Percentiles rank a stretch among this genome's conserved stretches.
These are phyloP conservation scores for Thamnophis elegans DNA, from an alignment of 2,797 vertebrate genomes.

Conservation along the genomic window DNA sequence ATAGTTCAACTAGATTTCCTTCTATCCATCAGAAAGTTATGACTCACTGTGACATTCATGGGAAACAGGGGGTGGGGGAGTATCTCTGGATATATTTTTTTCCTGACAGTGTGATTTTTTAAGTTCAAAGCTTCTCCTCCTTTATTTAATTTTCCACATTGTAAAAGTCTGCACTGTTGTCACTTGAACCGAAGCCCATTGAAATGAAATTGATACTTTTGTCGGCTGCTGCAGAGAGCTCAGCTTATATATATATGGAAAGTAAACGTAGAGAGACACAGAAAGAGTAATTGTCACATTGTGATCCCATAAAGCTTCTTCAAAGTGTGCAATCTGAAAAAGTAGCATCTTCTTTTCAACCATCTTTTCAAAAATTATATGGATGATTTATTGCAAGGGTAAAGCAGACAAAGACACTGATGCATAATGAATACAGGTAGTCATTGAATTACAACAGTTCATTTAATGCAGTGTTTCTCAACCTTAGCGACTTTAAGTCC, in stretches of 20 bases:
- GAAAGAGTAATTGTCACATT: background rate
- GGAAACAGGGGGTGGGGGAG: too few species aligned
- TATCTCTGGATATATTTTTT: background rate
- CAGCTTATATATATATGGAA: background rate
- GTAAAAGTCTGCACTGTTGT: background rate
- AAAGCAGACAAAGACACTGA: background rate
- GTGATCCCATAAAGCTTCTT: constrained; percentile 5
- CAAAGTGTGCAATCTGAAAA: background rate
- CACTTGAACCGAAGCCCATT: background rate
- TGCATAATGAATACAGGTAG: background rate
- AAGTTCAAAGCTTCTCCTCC: background rate
- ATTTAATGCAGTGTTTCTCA: background rate
- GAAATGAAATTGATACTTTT: background rate
- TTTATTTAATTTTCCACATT: background rate
- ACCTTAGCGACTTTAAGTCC: too few species aligned
- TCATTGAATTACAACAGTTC: background rate
- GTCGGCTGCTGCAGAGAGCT: background rate
- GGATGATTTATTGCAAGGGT: background rate
- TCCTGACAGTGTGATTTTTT: background rate
- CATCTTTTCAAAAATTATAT: background rate
- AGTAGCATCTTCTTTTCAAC: background rate
- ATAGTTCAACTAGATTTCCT: background rate
- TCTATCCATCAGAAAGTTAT: background rate
- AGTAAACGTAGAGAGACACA: background rate
- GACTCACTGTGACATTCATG: constrained; percentile 4